These are phyloP conservation scores for Crotalus viridis DNA, from an alignment of 2,113 vertebrate genomes.

Conservation along the genomic window DNA sequence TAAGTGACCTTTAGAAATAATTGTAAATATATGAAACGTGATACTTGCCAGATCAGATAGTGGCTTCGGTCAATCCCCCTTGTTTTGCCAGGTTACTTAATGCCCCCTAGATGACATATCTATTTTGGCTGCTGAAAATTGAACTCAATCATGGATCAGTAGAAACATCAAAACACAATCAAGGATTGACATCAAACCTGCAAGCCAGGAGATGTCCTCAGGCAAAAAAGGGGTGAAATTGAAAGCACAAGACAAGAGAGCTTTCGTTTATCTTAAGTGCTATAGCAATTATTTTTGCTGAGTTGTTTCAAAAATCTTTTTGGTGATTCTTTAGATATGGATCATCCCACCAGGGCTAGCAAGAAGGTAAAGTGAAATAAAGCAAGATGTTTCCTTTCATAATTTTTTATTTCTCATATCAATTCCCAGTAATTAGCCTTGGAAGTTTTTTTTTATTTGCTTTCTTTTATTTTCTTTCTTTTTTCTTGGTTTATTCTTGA, in stretches of 20 bases:
- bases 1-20: conserved; percentile 85
- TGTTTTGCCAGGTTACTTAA: conserved; percentile 62
- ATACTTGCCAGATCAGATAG: conserved; percentile 71
- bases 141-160: conserved; percentile 81
- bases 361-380: conserved; percentile 9
- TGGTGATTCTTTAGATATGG: conserved; percentile 20
- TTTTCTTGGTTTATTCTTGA: background rate
- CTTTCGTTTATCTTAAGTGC: conserved; percentile 17
- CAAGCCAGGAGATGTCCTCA: conserved; percentile 75
- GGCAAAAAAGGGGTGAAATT: conserved; percentile 51
- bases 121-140: conserved; percentile 89
- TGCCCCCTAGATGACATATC: conserved; percentile 84
- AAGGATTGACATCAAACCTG: conserved; percentile 81
- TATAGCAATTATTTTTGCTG: conserved; percentile 47
- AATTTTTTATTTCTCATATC: background rate
- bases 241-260: conserved; percentile 42
- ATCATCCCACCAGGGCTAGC: background rate
- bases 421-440: background rate
- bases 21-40: conserved; percentile 87
- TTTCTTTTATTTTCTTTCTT: background rate
- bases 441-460: background rate
- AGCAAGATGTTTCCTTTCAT: background rate
- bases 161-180: conserved; percentile 96
- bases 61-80: conserved; percentile 56
- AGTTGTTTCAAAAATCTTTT: conserved; percentile 35